phyloP scores from a whole-genome alignment of 2,113 vertebrate species.

The Gallinago paraguaiae region DNA sequence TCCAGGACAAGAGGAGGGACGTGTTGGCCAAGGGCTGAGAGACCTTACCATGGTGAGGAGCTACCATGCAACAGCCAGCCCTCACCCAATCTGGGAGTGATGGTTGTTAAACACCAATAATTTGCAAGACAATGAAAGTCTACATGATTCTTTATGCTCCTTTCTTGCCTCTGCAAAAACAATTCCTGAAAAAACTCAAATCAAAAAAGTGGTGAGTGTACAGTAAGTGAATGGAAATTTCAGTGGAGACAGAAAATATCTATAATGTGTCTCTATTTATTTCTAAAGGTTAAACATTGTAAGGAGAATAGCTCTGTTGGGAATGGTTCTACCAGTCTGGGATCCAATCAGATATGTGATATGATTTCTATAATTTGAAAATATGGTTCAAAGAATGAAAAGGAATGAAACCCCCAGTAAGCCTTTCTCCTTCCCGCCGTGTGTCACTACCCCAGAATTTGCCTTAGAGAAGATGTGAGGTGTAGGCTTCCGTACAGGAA shows the following conservation, averaged over 20 bases:
- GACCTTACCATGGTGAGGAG: background rate
- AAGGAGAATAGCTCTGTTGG: background rate
- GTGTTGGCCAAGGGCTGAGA: background rate
- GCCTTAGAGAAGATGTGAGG: background rate
- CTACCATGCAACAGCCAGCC: background rate
- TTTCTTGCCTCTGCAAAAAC: background rate
- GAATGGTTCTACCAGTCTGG: background rate
- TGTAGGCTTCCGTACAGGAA: background rate
- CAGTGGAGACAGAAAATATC: background rate
- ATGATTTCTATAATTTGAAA: background rate
- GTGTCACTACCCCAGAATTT: background rate
- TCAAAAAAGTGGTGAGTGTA: background rate
- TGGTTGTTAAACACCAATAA: background rate
- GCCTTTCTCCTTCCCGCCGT: background rate
- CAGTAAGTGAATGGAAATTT: background rate
- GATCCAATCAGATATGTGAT: background rate
- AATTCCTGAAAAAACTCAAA: background rate
- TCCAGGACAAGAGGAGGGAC: background rate
- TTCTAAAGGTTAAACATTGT: background rate
- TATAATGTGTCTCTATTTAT: background rate
- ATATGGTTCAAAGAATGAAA: background rate
- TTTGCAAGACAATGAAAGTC: background rate
- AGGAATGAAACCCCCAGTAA: background rate
- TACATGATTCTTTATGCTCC: background rate
- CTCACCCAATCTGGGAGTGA: background rate